Conservation (phyloP, 1,140 invertebrate genomes). For the Chrysopa pallens region DNA sequence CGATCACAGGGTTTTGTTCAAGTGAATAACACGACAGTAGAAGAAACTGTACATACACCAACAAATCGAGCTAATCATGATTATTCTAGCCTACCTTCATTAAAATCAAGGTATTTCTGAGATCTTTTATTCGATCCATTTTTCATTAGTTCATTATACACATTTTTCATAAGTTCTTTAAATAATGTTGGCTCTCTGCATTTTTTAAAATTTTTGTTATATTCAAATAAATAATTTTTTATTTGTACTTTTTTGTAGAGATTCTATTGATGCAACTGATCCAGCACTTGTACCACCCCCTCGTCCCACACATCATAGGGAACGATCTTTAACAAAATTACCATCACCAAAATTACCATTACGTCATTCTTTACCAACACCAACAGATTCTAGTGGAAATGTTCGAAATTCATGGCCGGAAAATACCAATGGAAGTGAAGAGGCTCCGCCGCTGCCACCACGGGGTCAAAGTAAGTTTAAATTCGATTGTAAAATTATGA, state of each 20-base stretch:
- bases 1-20: conserved; percentile 31
- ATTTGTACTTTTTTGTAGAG: conserved; percentile 7
- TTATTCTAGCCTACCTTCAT: conserved; percentile 22
- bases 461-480: conserved; percentile 35
- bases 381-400: conserved; percentile 21
- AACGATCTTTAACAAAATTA: conserved; percentile 35
- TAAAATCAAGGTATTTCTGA: conserved; percentile 21
- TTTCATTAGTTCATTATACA: too few species aligned
- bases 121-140: too few species aligned
- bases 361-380: conserved; percentile 29
- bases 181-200: too few species aligned
- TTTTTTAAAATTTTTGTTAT: too few species aligned
- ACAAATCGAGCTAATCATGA: conserved; percentile 18
- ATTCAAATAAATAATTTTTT: background rate
- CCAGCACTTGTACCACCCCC: conserved; percentile 24
- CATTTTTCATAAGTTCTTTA: too few species aligned
- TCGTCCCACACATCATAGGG: conserved; percentile 29
- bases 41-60: conserved; percentile 16
- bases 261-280: conserved; percentile 13
- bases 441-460: conserved; percentile 39
- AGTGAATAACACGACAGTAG: conserved; percentile 5
- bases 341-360: conserved; percentile 33
- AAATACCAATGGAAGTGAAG: conserved; percentile 24
- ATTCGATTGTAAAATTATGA: too few species aligned
- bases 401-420: conserved; percentile 40